A percentile compares a stretch with the other conserved stretches of the same genome.
These are phyloP conservation scores for Sylvietta virens DNA, from an alignment of 2,113 vertebrate species.

Conservation along the genomic window DNA sequence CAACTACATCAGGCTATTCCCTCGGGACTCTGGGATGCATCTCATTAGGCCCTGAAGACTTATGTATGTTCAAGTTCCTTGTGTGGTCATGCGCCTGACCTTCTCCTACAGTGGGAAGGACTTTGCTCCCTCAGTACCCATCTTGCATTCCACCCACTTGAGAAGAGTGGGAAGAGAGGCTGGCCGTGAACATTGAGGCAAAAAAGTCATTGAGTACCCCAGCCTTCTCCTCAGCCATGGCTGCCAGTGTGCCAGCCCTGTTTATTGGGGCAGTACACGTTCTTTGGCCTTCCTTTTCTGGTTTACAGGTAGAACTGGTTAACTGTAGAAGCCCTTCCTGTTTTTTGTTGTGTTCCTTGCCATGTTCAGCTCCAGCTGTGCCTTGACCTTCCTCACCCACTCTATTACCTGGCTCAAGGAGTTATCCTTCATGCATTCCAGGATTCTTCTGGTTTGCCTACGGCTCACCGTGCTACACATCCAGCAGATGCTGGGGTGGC, in stretches of 20 bases:
- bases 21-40: neutral
- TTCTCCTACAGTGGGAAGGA: neutral
- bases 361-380: neutral
- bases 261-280: neutral
- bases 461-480: fast-evolving
- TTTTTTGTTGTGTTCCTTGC: neutral
- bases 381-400: neutral
- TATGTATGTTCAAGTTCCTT: neutral
- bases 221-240: neutral
- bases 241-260: neutral
- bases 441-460: neutral
- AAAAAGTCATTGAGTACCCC: neutral
- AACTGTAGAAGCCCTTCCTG: neutral
- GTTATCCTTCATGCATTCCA: neutral
- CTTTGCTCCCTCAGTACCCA: neutral
- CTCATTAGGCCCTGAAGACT: neutral
- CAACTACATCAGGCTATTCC: neutral
- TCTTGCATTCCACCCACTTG: neutral
- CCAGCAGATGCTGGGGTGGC: neutral
- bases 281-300: neutral
- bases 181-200: neutral
- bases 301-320: neutral
- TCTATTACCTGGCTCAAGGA: neutral
- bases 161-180: neutral
- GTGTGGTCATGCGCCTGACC: neutral